Conservation (phyloP, 2,113 vertebrate genomes). For the Calonectris borealis region DNA sequence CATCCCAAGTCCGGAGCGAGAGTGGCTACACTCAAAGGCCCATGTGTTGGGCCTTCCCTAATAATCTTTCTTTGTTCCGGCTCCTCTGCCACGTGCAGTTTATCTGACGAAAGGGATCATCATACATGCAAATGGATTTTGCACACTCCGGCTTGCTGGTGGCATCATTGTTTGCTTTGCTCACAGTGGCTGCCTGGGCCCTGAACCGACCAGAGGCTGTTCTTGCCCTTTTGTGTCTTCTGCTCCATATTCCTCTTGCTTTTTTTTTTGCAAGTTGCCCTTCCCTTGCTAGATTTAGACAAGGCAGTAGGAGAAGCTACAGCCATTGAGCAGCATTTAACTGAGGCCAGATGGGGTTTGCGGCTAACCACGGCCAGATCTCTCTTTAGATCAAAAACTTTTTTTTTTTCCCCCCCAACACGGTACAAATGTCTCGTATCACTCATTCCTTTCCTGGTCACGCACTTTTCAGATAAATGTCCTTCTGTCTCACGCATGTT, state of each 20-base stretch:
- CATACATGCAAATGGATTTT: neutral
- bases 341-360: no score
- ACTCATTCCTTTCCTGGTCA: neutral
- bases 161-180: neutral
- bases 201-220: accelerated
- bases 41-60: neutral
- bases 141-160: neutral
- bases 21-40: neutral
- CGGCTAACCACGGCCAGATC: neutral
- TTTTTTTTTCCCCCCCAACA: neutral
- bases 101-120: neutral
- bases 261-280: neutral
- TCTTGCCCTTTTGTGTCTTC: neutral
- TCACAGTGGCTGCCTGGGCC: neutral
- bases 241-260: neutral
- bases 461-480: neutral
- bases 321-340: neutral
- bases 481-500: neutral
- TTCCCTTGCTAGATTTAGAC: neutral
- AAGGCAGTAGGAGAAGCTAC: neutral
- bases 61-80: no score
- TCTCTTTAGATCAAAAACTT: neutral
- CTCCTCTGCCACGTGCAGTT: neutral
- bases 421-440: accelerated
- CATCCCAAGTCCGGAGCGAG: neutral